Percentiles rank a stretch among this genome's conserved stretches.
Evolutionary conservation across 2,113 vertebrate genomes (phyloP).

Genomic region (Porphyrio hochstetteri): DNA sequence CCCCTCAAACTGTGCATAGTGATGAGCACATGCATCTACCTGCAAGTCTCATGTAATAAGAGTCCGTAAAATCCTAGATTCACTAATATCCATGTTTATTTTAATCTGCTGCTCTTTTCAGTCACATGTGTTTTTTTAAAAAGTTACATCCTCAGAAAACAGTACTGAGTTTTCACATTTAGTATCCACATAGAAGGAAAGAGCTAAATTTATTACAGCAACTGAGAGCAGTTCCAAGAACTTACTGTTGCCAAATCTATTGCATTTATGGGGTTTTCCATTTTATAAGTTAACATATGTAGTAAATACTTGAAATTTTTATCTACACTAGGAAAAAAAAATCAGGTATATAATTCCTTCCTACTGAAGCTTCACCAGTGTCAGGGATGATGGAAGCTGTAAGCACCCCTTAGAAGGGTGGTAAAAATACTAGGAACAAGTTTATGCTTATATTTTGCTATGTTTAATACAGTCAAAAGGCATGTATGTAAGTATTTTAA

Average conservation of each 20-base stretch:
- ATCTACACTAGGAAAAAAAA: slow-evolving; percentile 4
- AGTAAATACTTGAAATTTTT: slow-evolving; percentile 69
- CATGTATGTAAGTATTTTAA: background rate
- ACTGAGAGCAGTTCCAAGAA: slow-evolving; percentile 71
- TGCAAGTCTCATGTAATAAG: slow-evolving; percentile 13
- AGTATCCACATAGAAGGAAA: slow-evolving; percentile 68
- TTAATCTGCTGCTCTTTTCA: slow-evolving; percentile 70
- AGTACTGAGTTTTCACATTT: slow-evolving; percentile 66
- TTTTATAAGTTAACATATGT: slow-evolving; percentile 73
- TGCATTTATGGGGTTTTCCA: slow-evolving; percentile 71
- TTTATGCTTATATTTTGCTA: background rate
- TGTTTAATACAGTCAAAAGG: background rate
- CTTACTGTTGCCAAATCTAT: slow-evolving; percentile 67
- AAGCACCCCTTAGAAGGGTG: background rate
- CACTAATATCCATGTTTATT: slow-evolving; percentile 58
- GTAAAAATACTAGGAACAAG: background rate
- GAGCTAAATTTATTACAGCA: slow-evolving; percentile 74
- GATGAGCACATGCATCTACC: background rate
- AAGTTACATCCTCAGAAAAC: slow-evolving; percentile 67
- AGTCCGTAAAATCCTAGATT: slow-evolving; percentile 36
- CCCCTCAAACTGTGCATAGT: slow-evolving; percentile 21
- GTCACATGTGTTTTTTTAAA: slow-evolving; percentile 50
- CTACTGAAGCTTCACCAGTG: background rate
- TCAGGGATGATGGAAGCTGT: background rate
- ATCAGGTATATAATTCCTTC: slow-evolving; percentile 12